Evolutionary conservation across 2,888 invertebrate genomes (phyloP).

Genomic region (Mimachlamys varia): DNA sequence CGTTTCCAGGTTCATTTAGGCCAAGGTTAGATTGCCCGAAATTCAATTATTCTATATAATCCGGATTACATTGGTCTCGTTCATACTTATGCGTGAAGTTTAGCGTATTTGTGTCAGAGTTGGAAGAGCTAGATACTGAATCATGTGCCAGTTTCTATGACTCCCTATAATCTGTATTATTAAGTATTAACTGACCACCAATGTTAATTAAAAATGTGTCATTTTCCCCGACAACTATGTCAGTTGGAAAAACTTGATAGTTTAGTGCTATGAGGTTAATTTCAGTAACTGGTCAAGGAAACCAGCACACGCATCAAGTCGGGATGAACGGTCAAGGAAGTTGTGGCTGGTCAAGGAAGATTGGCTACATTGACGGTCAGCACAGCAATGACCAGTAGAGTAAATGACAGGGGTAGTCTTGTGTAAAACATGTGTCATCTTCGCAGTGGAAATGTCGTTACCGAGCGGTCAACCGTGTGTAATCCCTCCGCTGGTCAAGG

Average conservation of each 20-base stretch:
- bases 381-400: not conserved
- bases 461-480: not conserved
- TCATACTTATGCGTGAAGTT: not conserved
- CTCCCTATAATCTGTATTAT: not conserved
- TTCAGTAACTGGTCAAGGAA: not conserved
- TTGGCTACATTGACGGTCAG: not conserved
- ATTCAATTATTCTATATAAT: not conserved
- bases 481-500: not conserved
- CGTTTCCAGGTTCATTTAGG: not conserved
- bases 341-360: not conserved
- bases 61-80: not conserved
- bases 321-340: not conserved
- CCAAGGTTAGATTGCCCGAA: not conserved
- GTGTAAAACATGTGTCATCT: not conserved
- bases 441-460: not conserved
- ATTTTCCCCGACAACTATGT: not conserved
- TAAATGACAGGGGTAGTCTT: too few relatives aligned
- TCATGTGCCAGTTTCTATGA: not conserved
- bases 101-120: not conserved
- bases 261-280: not conserved
- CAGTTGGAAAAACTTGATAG: not conserved
- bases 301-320: not conserved
- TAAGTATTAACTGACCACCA: not conserved
- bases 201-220: not conserved
- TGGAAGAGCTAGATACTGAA: not conserved